Evolutionary conservation across 2,797 vertebrate species (phyloP).

Genomic region (Galagoides demidoff): DNA sequence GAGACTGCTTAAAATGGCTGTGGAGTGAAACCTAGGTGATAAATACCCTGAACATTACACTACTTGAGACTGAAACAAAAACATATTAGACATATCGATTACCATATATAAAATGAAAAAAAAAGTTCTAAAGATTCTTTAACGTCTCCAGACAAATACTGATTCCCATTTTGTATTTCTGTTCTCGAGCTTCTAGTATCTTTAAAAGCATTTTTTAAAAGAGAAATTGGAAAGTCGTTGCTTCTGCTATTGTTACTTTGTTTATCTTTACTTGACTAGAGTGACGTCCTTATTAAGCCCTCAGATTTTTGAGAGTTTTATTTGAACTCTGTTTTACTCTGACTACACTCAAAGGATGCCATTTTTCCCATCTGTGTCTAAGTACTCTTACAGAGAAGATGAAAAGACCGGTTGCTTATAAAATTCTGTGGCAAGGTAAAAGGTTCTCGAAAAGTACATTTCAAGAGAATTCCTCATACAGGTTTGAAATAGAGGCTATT

Average conservation of each 20-base stretch:
- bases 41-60: background rate
- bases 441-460: background rate
- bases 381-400: background rate
- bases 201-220: background rate
- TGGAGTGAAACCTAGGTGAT: background rate
- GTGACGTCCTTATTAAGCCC: background rate
- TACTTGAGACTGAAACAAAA: background rate
- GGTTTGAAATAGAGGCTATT: background rate
- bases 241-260: background rate
- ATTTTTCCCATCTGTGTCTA: background rate
- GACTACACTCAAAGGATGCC: background rate
- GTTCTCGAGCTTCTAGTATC: background rate
- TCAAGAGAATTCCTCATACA: background rate
- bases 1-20: background rate
- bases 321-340: conserved; percentile 4
- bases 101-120: background rate
- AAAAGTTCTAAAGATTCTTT: background rate
- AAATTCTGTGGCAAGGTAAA: conserved; percentile 1
- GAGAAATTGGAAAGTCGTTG: background rate
- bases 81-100: background rate
- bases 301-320: background rate
- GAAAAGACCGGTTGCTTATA: background rate
- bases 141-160: background rate
- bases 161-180: background rate
- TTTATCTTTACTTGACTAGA: background rate